Base-by-base conservation (phyloP, 1,140 invertebrate species). In the Drosophila albomicans region DNA sequence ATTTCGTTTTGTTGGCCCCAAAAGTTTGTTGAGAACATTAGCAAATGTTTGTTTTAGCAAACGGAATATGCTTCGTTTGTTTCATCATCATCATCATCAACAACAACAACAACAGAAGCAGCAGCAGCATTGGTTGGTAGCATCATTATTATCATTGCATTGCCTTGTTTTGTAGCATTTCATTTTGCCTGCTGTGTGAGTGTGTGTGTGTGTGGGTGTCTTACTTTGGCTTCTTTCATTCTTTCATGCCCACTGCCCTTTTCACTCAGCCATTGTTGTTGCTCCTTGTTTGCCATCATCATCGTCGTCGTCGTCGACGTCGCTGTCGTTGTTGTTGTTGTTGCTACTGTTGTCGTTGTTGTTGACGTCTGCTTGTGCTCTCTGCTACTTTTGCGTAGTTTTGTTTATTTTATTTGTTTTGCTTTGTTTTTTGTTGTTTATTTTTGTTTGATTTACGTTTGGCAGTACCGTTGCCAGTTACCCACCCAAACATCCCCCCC, bases 11-110 rank as follows among this genome's bases (percentile, higher is more conserved):
- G 70, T 46, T 74, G 54, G 51, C 58, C 54, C 74, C 77, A 81
- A 85, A 88, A 88, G 84, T 88, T 88, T 88, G 84, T 84, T 88
- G 80, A 88, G 84, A 88, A 88, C 85, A 88, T 88, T 84, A 56
- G 85, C 80, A 88, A 88, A 88, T 88, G 84, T 88, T 88, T 88
- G 84, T 88, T 88, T 88, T 84, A 88, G 84, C 87, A 74, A 80
- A 82, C 72, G 62, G 76, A 78, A 85, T 81, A 86, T 86, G 79
- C 82, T 73, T 86, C 82, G 82, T 70, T 86, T 86, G 67, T 69
- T 79, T 88, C 84, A 49, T 88, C 73, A 81, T 81, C 62, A 78
- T 48, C 13, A 48, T 51, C 46, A 32, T 66, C 54, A 56, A 32
- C 13, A 48, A 13, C 30, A 56, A 25, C 20, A 25, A 25, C 20